Conservation (phyloP, 1,140 invertebrate genomes). For the Chlorops oryzae region DNA sequence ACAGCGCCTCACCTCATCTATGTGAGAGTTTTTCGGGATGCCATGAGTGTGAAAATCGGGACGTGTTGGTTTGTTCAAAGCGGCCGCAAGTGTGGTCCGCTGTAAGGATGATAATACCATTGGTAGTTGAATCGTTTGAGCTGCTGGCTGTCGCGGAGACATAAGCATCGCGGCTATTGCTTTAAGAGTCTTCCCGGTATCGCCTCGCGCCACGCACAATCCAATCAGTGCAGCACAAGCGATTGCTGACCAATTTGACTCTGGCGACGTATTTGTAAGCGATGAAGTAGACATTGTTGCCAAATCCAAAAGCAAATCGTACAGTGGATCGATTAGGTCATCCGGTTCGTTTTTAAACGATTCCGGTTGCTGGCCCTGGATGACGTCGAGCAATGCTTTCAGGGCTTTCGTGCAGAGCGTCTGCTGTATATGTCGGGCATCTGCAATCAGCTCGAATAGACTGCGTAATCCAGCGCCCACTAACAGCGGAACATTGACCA, state of each 20-base stretch:
- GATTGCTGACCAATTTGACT: conserved; percentile 70
- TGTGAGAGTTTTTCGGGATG: conserved; percentile 69
- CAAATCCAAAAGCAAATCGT: conserved; percentile 71
- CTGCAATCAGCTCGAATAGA: conserved; percentile 85
- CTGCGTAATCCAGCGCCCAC: conserved; percentile 85
- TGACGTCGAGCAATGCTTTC: conserved; percentile 77
- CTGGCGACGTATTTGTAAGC: conserved; percentile 50
- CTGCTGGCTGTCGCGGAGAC: conserved; percentile 68
- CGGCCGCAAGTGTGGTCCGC: conserved; percentile 79
- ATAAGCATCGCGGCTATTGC: conserved; percentile 83
- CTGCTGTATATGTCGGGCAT: conserved; percentile 74
- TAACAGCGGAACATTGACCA: conserved; percentile 57
- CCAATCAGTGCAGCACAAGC: conserved; percentile 86
- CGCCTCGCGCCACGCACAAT: conserved; percentile 84
- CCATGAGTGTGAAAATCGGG: conserved; percentile 87
- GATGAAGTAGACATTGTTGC: conserved; percentile 60
- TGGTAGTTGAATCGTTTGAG: conserved; percentile 83
- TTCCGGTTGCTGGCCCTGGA: conserved; percentile 63
- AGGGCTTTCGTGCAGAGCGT: conserved; percentile 80
- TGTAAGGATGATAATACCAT: conserved; percentile 79
- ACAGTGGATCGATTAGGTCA: conserved; percentile 72
- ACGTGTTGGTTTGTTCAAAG: conserved; percentile 73
- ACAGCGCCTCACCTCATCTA: conserved; percentile 58
- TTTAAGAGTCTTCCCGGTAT: conserved; percentile 84
- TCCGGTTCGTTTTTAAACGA: conserved; percentile 58